Evolutionary conservation across 2,888 invertebrate species (phyloP).

Genomic region (Drosophila anomelani): DNA sequence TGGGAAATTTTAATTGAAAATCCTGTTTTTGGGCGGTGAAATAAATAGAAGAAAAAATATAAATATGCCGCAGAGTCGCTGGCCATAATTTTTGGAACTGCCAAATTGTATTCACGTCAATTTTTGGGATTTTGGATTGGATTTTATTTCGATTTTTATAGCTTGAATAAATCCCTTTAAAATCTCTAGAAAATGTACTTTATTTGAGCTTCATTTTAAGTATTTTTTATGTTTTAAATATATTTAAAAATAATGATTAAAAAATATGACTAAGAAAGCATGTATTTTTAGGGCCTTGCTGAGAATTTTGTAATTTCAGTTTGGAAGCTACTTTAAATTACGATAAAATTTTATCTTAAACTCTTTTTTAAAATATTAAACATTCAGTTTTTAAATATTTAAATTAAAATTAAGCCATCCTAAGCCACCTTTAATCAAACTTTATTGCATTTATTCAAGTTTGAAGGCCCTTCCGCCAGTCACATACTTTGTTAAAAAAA

Average conservation of each 20-base stretch:
- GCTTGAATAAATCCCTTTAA: background rate
- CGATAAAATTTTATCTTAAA: no score
- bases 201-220: background rate
- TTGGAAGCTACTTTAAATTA: no score
- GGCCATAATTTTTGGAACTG: background rate
- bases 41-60: conserved; percentile 4
- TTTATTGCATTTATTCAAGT: background rate
- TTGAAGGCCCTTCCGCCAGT: background rate
- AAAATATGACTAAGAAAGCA: no score
- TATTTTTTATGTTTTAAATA: background rate
- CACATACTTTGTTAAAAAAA: conserved; percentile 10
- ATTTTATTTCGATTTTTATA: background rate
- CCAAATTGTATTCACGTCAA: conserved; percentile 8
- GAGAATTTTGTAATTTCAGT: no score
- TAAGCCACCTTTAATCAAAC: background rate
- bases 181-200: background rate
- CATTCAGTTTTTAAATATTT: background rate
- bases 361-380: background rate
- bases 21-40: conserved; percentile 15
- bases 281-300: no score
- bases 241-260: background rate
- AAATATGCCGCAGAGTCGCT: background rate
- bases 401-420: background rate
- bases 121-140: conserved; percentile 7
- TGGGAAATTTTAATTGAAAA: conserved; percentile 47